Evolutionary conservation across 2,888 invertebrate genomes (phyloP), one percentile per base, ranked within the genome.

Genomic region (Diarsia brunnea): DNA sequence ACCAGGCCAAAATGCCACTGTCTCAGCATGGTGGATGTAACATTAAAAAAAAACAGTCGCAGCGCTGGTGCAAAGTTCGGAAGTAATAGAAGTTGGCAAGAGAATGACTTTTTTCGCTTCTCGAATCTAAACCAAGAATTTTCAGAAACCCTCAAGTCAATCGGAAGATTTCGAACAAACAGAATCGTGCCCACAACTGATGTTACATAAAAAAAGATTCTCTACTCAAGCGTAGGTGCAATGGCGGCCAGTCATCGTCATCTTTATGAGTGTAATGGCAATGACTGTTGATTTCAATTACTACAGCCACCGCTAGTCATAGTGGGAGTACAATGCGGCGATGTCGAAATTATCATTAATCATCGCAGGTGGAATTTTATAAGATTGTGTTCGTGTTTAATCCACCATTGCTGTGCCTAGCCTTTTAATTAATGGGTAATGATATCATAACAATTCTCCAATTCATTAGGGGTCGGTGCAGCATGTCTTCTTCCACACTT

Each of bases 251-350:
- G 19, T 73, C 65, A 38, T 53, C 58, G 47, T 63, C 11, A 47
- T 73, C 12, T 66, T 55, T 53, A 73, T 31, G 61, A 63, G 61
- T 24, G 19, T 21, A n/a, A n/a, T 66, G 49, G 74, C 55, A 55
- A 73, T 73, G 70, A 68, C 45, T 74, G 63, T 55, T 67, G 63
- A 31, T 69, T 79, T 75, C 75, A 79, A 68, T 81, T 75, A 79
- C 81, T 27, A 58, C 31, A 51, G 21, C 49, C 51, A 60, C 69
- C 21, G 69, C 27, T 61, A n/a, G 7, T 0, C 4, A n/a, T 1
- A 21, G 81, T 78, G 66, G 81, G 73, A 67, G 61, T 79, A 79
- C 61, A 38, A 12, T 80, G 53, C 19, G 19, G 19, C 11, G 31
- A 60, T 31, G 19, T 14, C 31, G 24, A 31, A 51, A 21, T 27